phyloP scores from a whole-genome alignment of 2,888 invertebrate genomes.

The Pachycephus smyrnensis region DNA sequence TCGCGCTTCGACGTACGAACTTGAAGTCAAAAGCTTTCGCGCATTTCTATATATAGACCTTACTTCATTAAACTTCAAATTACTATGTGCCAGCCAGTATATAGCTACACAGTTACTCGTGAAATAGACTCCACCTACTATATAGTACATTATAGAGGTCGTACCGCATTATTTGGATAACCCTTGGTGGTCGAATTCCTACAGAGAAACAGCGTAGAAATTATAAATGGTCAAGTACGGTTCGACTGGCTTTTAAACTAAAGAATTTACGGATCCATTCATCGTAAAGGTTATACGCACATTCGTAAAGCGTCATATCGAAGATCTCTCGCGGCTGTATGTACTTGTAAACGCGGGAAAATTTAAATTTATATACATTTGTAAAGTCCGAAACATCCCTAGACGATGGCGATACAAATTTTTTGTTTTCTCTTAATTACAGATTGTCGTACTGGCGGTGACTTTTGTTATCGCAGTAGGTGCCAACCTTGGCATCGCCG shows the following conservation, averaged over 20 bases:
- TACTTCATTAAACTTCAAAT: neutral
- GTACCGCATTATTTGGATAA: neutral
- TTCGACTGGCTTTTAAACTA: neutral
- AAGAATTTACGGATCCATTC: neutral
- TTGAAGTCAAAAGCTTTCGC: neutral
- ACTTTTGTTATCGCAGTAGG: slow-evolving; percentile 68
- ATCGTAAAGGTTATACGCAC: neutral
- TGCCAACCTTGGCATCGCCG: slow-evolving; percentile 69
- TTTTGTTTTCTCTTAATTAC: slow-evolving; percentile 17
- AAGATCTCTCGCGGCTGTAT: neutral
- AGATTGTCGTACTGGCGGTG: slow-evolving; percentile 64
- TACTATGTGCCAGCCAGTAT: neutral
- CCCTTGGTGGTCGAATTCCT: neutral
- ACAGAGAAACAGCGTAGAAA: neutral
- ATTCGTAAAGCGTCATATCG: neutral
- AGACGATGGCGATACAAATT: neutral
- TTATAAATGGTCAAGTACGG: neutral
- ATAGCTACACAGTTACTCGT: neutral
- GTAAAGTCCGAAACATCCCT: neutral
- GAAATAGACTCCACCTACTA: neutral
- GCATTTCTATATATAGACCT: neutral
- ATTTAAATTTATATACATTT: neutral
- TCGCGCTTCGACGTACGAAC: neutral
- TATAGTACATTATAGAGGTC: neutral
- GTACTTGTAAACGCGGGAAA: neutral